Evolutionary conservation across 1,140 invertebrate genomes (phyloP), one percentile per base, ranked within the genome.

Genomic region (Bombus cullumanus): DNA sequence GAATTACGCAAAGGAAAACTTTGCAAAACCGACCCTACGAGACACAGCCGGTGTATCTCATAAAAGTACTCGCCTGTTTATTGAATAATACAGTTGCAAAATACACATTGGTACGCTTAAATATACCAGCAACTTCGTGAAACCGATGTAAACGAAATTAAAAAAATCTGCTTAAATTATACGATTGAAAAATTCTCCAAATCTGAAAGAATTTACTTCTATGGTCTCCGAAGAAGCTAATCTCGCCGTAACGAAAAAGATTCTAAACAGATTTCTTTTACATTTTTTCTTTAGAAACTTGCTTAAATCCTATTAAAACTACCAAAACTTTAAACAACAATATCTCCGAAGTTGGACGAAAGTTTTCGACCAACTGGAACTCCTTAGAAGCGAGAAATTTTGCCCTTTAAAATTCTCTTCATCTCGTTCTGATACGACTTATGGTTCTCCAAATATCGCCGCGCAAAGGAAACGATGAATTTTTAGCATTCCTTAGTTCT

Each of bases 1-100:
- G 59, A 78, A 64, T 78, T 78, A 78, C 75, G 57, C n/a, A 5
- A 78, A 78, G 37, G 47, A 31, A 43, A 78, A 78, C 75, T 78
- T 59, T 59, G 57, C 25, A 62, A 78, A 78, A 64, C 59, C 75
- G 57, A 77, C 75, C 75, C 59, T 59, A 22, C 53, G 57, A 78
- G 75, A 66, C 28, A n/a, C 75, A 8, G 15, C 37, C 28, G 59
- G 59, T 6, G 57, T 78, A 78, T 78, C 34, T 78, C 57, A 15
- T 41, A 78, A 64, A 66, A 57, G 59, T 62, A 31, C 74, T 31
- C 31, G 37, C 0, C 57, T 78, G 75, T 78, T 78, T 78, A 37
- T 78, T 25, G 59, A 78, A 78, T 64, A 64, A 64, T 64, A 41
- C 75, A 77, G 75, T 78, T 31, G 53, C 34, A 62, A 78, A 78